Conservation (phyloP, 2,888 invertebrate genomes). For the Zaprionus obscuricornis region DNA sequence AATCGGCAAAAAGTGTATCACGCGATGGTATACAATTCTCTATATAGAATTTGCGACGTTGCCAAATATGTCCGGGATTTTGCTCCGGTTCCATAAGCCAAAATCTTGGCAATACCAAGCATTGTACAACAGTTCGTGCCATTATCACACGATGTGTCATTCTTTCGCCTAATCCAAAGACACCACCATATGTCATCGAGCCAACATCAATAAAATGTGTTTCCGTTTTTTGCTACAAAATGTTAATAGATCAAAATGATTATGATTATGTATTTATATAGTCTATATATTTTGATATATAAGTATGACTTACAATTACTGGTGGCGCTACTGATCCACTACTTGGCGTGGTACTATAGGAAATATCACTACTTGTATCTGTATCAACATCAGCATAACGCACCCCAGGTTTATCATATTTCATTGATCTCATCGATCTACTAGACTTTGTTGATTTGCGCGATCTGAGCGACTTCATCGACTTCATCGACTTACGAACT, state of each 20-base stretch:
- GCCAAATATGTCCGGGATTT: constrained; percentile 83
- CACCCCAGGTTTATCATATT: too few relatives aligned
- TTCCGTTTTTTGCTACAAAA: constrained; percentile 41
- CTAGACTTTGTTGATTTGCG: too few relatives aligned
- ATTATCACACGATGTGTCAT: constrained; percentile 88
- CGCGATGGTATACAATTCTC: constrained; percentile 81
- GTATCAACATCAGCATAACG: too few relatives aligned
- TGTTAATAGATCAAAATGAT: neutral
- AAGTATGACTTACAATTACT: too few relatives aligned
- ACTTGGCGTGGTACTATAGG: too few relatives aligned
- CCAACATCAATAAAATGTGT: constrained; percentile 82
- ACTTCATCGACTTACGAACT: too few relatives aligned
- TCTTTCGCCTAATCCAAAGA: constrained; percentile 89
- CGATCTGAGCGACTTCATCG: too few relatives aligned
- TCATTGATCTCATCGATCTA: too few relatives aligned
- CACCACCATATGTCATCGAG: constrained; percentile 77
- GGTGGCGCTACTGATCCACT: too few relatives aligned
- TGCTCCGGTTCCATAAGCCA: constrained; percentile 86
- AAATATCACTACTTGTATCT: too few relatives aligned
- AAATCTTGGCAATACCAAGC: constrained; percentile 88
- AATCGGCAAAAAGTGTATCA: constrained; percentile 75
- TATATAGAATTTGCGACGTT: constrained; percentile 76
- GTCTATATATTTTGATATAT: too few relatives aligned
- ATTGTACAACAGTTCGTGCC: constrained; percentile 87
- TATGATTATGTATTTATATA: too few relatives aligned